A percentile compares a stretch with the other conserved stretches of the same genome.
phyloP scores from a whole-genome alignment of 2,113 vertebrate genomes.

The Pteruthius melanotis region DNA sequence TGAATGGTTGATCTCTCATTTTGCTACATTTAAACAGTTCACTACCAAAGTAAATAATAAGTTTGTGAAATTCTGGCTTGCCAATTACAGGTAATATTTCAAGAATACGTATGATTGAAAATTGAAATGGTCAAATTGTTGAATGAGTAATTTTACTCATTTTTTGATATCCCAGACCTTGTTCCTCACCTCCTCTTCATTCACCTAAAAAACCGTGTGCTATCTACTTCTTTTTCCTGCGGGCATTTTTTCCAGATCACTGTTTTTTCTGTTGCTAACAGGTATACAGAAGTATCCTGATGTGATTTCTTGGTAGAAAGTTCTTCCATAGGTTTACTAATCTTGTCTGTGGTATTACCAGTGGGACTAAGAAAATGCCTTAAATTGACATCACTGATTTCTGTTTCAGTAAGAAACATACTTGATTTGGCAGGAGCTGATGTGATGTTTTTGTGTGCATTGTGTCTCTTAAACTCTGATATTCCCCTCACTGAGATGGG shows the following conservation, averaged over 20 bases:
- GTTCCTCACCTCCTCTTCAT: background rate
- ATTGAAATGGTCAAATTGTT: background rate
- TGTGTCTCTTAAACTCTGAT: background rate
- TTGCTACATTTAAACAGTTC: background rate
- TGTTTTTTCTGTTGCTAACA: background rate
- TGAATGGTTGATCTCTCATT: background rate
- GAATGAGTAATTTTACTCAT: background rate
- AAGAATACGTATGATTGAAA: background rate
- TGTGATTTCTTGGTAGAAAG: background rate
- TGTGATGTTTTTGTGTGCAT: background rate
- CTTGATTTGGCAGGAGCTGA: background rate
- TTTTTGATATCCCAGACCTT: background rate
- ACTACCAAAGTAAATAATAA: background rate
- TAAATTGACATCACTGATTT: background rate
- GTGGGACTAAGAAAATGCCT: background rate
- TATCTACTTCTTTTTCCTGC: background rate
- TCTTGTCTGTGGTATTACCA: background rate
- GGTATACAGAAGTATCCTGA: background rate
- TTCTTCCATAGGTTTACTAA: background rate
- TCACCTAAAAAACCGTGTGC: background rate
- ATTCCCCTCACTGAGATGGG: background rate
- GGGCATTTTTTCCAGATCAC: background rate
- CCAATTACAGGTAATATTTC: background rate
- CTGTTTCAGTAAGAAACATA: background rate
- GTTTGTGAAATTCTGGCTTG: background rate